phyloP scores from a whole-genome alignment of 2,888 invertebrate genomes.

The Sinodicranocentrus sp. region DNA sequence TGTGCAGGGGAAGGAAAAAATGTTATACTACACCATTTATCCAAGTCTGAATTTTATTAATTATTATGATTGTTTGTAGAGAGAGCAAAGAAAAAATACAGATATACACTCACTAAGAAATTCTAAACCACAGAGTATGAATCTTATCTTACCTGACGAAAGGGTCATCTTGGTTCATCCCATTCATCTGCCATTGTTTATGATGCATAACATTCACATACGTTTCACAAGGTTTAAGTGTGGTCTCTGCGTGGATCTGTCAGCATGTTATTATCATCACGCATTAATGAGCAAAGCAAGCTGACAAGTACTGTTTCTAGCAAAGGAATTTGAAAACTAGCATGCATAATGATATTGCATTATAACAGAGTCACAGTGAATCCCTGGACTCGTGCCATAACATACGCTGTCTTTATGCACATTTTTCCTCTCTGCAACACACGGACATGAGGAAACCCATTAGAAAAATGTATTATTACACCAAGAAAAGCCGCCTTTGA shows the following conservation, averaged over 20 bases:
- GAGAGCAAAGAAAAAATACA: constrained; percentile 11
- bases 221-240: not conserved
- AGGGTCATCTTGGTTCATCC: constrained; percentile 1
- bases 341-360: not conserved
- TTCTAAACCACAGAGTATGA: no score
- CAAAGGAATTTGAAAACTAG: not conserved
- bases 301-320: not conserved
- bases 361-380: not conserved
- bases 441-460: not conserved
- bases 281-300: not conserved
- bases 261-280: not conserved
- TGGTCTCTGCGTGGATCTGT: not conserved
- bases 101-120: no score
- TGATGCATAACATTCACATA: no score
- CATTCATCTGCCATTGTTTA: not conserved
- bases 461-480: not conserved
- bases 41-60: constrained; percentile 69
- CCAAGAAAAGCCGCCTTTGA: not conserved
- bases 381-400: constrained; percentile 56
- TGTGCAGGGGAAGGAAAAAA: constrained; percentile 3
- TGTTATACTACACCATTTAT: constrained; percentile 59
- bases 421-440: not conserved
- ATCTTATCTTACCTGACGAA: no score
- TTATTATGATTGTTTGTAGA: constrained; percentile 57
- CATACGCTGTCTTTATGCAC: not conserved